Base-by-base conservation (phyloP, 2,888 invertebrate genomes). In the Helicoverpa assulta region DNA sequence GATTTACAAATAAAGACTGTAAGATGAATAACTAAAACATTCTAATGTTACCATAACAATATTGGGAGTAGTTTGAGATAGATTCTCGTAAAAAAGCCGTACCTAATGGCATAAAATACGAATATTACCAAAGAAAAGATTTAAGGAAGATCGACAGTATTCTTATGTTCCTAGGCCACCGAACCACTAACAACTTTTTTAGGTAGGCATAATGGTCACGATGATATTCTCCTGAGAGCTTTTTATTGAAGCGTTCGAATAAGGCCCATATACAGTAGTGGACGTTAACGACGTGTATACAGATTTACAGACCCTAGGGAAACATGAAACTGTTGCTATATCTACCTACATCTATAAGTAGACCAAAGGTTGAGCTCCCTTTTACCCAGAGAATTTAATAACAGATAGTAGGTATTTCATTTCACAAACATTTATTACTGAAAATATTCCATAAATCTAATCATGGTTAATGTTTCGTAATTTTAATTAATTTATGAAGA, bases 291-390 rank as follows among this genome's bases (percentile, higher is more conserved):
- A 21, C 47, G 54, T 33, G 8, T 50, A 10, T 56, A 75, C 76
- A 69, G 70, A 72, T 58, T 58, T 55, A 72, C 19, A 26, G 69
- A 51, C 76, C 76, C 50, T 54, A 76, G 54, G 58, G 57, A 40
- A 43, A 50, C 50, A 54, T 69, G 33, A 69, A 58, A 71, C 26
- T 33, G 40, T 33, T 58, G 16, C 58, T 75, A 68, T 21, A 21
- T 14, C n/a, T 51, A 16, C n/a, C 26, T 21, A 37, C 47, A 47
- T 56, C 37, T 21, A 72, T 55, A 75, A 43, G 55, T 43, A 69
- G 10, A 21, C 18, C 60, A 51, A 71, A 52, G 26, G 59, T 69
- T 47, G 21, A 19, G 10, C 37, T 56, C 37, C 14, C 56, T 14
- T n/a, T 47, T 1, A 26, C 26, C 19, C n/a, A 51, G 47, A 52